phyloP scores from a whole-genome alignment of 2,888 invertebrate species.

The Hymenopus coronatus region DNA sequence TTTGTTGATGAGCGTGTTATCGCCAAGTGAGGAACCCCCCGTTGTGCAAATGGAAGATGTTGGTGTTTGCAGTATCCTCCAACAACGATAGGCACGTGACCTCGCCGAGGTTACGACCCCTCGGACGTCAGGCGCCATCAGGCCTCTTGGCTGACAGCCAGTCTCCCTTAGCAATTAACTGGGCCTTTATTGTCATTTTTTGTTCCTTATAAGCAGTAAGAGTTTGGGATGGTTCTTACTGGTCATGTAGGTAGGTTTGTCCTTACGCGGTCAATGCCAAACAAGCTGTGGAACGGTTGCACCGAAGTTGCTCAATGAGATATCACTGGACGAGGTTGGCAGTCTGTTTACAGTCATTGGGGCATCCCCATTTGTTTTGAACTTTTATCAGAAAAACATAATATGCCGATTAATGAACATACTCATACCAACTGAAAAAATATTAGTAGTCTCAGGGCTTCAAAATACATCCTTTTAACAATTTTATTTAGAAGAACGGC shows the following conservation, averaged over 20 bases:
- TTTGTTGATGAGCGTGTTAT: not conserved
- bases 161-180: not conserved
- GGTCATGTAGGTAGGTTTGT: not conserved
- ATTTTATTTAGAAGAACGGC: no score
- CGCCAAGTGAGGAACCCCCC: not conserved
- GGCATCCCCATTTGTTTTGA: no score
- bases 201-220: not conserved
- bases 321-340: no score
- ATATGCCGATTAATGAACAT: no score
- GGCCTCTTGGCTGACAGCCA: constrained; percentile 14
- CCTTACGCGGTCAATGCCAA: not conserved
- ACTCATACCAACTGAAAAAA: no score
- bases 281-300: not conserved
- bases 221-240: not conserved
- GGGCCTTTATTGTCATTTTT: not conserved
- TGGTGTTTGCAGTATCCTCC: not conserved
- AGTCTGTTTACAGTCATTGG: no score
- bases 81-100: not conserved
- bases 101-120: constrained; percentile 11
- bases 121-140: constrained; percentile 8
- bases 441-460: no score
- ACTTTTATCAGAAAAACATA: no score
- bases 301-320: not conserved
- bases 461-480: no score
- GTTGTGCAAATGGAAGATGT: not conserved